Percentiles rank a stretch among this genome's conserved stretches.
Evolutionary conservation across 1,140 invertebrate genomes (phyloP).

Genomic region (Plectus sambesii): DNA sequence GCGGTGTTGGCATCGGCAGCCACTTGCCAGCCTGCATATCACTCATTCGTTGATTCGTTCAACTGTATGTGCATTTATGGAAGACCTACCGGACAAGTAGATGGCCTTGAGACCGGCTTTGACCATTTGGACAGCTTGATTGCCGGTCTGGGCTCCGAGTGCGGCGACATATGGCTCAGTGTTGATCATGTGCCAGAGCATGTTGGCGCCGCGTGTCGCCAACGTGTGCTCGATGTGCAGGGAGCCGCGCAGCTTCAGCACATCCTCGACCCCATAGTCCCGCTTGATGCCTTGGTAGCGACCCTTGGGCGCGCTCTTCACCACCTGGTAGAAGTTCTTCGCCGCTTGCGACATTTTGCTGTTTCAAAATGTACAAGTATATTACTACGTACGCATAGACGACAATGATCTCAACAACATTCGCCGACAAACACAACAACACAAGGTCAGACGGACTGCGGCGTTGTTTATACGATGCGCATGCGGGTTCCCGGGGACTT

Average conservation of each 20-base stretch:
- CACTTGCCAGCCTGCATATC: slow-evolving; percentile 46
- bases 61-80: slow-evolving; percentile 7
- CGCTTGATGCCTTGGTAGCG: slow-evolving; percentile 44
- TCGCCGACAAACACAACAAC: no score
- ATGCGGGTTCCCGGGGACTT: no score
- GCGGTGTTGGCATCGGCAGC: slow-evolving; percentile 45
- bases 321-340: slow-evolving; percentile 25
- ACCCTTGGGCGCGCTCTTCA: slow-evolving; percentile 44
- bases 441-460: no score
- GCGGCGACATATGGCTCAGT: slow-evolving; percentile 31
- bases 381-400: no score
- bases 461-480: no score
- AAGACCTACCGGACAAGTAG: slow-evolving; percentile 43
- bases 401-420: no score
- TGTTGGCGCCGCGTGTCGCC: slow-evolving; percentile 44
- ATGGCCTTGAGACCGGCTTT: slow-evolving; percentile 47
- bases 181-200: slow-evolving; percentile 45
- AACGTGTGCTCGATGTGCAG: slow-evolving; percentile 47
- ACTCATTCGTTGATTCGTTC: slow-evolving; percentile 4
- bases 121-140: slow-evolving; percentile 49
- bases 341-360: no score
- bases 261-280: slow-evolving; percentile 46
- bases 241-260: slow-evolving; percentile 45
- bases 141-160: slow-evolving; percentile 47
- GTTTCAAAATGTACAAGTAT: no score